These are phyloP conservation scores for Ochropleura plecta DNA, from an alignment of 2,888 invertebrate species.

Conservation along the genomic window DNA sequence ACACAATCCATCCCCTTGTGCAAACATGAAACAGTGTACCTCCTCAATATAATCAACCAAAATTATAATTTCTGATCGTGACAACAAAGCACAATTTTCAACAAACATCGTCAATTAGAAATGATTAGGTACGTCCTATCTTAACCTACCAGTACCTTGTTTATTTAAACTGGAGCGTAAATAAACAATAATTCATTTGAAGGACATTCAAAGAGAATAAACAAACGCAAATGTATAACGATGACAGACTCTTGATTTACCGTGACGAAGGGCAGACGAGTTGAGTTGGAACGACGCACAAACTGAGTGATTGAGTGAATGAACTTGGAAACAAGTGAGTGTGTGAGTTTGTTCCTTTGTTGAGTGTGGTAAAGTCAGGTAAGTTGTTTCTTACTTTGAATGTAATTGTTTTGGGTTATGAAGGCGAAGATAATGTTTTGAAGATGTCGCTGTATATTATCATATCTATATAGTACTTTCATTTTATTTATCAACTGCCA, in stretches of 20 bases:
- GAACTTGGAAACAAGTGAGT: conserved; percentile 34
- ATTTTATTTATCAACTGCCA: not conserved
- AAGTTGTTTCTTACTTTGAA: conserved; percentile 32
- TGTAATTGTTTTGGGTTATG: conserved; percentile 31
- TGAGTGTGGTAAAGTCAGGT: conserved; percentile 24
- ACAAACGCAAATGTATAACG: conserved; percentile 16
- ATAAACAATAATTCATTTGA: conserved; percentile 19
- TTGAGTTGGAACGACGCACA: conserved; percentile 22
- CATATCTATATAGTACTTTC: not conserved
- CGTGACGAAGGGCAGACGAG: conserved; percentile 40
- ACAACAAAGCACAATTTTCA: conserved; percentile 8
- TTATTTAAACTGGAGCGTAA: conserved; percentile 13
- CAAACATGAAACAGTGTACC: not conserved
- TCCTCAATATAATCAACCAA: not conserved
- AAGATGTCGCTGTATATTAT: not conserved
- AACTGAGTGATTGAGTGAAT: conserved; percentile 44
- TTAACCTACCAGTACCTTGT: not conserved
- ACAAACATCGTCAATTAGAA: conserved; percentile 26
- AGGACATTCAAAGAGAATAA: not conserved
- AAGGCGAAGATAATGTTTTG: conserved; percentile 14
- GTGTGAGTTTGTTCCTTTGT: conserved; percentile 23
- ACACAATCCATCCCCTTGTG: not conserved
- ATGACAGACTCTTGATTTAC: conserved; percentile 44
- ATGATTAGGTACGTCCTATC: conserved; percentile 21
- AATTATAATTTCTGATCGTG: conserved; percentile 33